These are phyloP conservation scores for Podarcis raffonei DNA, from an alignment of 2,113 vertebrate genomes.

Conservation along the genomic window DNA sequence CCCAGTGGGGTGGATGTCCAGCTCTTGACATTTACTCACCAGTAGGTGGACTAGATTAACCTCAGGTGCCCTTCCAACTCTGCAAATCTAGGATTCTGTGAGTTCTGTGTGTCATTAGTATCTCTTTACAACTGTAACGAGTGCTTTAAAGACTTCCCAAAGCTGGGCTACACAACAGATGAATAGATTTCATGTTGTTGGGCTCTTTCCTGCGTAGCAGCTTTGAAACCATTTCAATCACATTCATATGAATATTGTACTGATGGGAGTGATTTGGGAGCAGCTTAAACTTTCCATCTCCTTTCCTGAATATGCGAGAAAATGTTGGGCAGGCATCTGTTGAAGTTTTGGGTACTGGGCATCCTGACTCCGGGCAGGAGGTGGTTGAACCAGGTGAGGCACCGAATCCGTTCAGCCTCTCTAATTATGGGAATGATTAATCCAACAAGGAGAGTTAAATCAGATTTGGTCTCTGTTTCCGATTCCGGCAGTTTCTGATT, in stretches of 20 bases:
- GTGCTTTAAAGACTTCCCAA: neutral
- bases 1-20: no score
- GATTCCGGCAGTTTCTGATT: neutral
- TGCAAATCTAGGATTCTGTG: no score
- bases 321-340: neutral
- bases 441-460: neutral
- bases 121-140: neutral
- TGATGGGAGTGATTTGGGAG: neutral
- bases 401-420: neutral
- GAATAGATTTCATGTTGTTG: no score
- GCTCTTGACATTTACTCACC: no score
- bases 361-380: neutral
- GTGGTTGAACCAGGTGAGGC: neutral
- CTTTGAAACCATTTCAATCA: neutral
- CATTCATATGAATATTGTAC: neutral
- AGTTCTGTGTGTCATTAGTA: neutral
- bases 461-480: neutral
- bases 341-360: neutral
- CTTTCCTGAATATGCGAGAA: neutral
- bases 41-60: neutral
- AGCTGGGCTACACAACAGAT: neutral
- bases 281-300: neutral
- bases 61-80: no score
- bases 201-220: neutral
- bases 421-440: neutral